Conservation (phyloP, 2,797 vertebrate species). For the Diplodus puntazzo region DNA sequence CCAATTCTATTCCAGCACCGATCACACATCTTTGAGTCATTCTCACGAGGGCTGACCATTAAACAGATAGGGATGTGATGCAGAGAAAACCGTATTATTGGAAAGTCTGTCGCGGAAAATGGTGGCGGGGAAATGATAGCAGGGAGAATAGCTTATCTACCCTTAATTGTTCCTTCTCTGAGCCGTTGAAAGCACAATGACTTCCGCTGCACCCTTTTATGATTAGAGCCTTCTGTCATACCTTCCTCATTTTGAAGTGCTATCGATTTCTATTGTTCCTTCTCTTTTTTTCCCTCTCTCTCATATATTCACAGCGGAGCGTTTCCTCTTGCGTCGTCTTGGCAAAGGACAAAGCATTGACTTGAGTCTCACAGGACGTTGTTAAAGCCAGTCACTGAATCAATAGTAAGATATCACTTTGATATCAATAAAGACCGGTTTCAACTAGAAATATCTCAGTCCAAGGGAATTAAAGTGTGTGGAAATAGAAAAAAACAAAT, state of each 20-base stretch:
- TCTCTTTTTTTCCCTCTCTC: not conserved
- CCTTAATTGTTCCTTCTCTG: conserved; percentile 76
- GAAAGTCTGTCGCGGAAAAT: conserved; percentile 72
- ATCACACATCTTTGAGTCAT: conserved; percentile 44
- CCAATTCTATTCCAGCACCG: conserved; percentile 33
- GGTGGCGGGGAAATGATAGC: conserved; percentile 53
- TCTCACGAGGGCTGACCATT: conserved; percentile 68
- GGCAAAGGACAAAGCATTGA: conserved; percentile 50
- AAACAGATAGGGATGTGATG: conserved; percentile 60
- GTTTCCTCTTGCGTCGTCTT: conserved; percentile 46
- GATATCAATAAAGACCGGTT: conserved; percentile 36
- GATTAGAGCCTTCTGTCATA: conserved; percentile 67
- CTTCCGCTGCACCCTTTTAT: conserved; percentile 52
- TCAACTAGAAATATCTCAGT: conserved; percentile 10
- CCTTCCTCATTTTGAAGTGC: conserved; percentile 59
- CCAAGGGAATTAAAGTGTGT: conserved; percentile 1
- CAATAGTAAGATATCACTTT: conserved; percentile 33
- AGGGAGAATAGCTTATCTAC: conserved; percentile 69
- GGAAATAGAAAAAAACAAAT: not conserved
- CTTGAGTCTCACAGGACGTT: conserved; percentile 52
- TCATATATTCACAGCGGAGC: conserved; percentile 28
- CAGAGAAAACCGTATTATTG: conserved; percentile 58
- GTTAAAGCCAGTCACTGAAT: conserved; percentile 58
- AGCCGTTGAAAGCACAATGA: conserved; percentile 71
- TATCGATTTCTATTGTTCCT: conserved; percentile 74